A percentile compares a stretch with the other conserved stretches of the same genome.
These are phyloP conservation scores for Ictalurus punctatus DNA, from an alignment of 2,113 vertebrate genomes.

Conservation along the genomic window DNA sequence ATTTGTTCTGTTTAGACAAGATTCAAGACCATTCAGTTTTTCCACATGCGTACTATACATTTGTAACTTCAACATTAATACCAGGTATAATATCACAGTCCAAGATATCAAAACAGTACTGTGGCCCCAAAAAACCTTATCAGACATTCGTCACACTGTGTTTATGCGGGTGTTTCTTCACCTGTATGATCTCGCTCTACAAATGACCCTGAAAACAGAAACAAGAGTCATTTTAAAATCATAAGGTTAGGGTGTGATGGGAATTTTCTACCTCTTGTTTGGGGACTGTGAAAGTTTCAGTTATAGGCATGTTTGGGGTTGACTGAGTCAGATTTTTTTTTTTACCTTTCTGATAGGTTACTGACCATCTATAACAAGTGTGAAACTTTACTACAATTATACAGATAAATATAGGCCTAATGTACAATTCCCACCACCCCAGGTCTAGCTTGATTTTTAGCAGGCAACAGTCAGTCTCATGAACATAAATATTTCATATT, in stretches of 20 bases:
- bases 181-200: neutral
- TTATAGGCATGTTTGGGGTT: neutral
- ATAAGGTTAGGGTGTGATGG: neutral
- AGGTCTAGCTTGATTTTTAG: neutral
- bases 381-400: neutral
- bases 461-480: neutral
- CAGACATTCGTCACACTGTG: neutral
- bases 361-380: neutral
- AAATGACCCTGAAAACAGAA: neutral
- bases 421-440: neutral
- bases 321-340: neutral
- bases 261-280: neutral
- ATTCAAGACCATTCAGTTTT: neutral
- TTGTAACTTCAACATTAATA: neutral
- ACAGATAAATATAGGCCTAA: neutral
- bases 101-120: neutral
- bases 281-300: neutral
- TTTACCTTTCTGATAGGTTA: neutral
- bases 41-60: neutral
- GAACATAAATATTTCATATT: neutral
- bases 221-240: neutral
- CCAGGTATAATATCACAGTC: neutral
- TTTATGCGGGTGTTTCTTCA: neutral
- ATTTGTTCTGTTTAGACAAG: neutral
- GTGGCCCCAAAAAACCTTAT: neutral